phyloP scores from a whole-genome alignment of 2,113 vertebrate genomes.

The Zingel zingel region DNA sequence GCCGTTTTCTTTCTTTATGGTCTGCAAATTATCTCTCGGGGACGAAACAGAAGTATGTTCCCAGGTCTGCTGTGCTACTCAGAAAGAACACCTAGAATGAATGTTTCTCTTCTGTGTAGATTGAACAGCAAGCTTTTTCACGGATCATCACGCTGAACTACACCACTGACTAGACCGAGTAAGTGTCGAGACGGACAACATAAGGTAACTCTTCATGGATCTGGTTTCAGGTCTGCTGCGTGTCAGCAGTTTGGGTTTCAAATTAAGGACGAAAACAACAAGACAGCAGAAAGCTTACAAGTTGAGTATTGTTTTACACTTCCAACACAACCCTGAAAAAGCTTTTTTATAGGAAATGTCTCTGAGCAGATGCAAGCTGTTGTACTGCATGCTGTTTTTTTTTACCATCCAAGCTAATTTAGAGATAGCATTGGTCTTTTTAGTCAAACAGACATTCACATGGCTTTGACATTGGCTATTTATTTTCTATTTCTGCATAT shows the following conservation, averaged over 20 bases:
- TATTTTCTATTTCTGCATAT: neutral
- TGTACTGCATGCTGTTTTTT: neutral
- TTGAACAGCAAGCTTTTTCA: conserved; percentile 6
- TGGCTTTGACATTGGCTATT: neutral
- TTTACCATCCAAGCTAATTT: neutral
- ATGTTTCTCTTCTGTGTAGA: neutral
- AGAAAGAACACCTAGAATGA: neutral
- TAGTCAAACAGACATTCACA: neutral
- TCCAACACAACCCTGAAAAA: neutral
- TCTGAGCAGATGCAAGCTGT: neutral
- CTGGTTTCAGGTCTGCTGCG: conserved; percentile 17
- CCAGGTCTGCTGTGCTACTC: conserved; percentile 6
- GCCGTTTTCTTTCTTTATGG: neutral
- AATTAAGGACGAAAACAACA: conserved; percentile 42
- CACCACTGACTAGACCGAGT: too few species aligned
- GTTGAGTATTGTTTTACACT: conserved; percentile 10
- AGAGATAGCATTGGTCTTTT: neutral
- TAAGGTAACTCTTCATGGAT: conserved; percentile 4
- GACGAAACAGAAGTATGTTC: neutral
- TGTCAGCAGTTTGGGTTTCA: conserved; percentile 39
- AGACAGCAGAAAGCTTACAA: conserved; percentile 1
- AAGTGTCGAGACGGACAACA: conserved; percentile 16
- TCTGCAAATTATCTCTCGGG: neutral
- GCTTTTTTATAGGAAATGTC: neutral
- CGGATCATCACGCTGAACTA: conserved; percentile 10